Conservation (phyloP, 2,113 vertebrate species). For the Rhinichthys klamathensis region DNA sequence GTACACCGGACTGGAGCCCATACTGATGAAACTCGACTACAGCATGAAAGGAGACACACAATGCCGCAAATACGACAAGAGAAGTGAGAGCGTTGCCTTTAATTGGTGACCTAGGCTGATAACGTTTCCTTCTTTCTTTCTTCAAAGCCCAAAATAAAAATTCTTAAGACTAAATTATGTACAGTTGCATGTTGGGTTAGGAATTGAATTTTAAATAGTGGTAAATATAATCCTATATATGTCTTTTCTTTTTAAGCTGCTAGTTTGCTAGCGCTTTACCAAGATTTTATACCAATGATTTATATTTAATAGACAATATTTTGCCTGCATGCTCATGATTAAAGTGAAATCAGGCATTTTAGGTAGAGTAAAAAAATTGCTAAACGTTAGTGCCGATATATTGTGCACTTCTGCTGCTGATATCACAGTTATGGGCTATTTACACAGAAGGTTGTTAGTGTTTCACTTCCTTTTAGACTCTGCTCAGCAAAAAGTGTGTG, state of each 20-base stretch:
- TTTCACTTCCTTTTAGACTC: slow-evolving; percentile 8
- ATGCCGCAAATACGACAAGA: slow-evolving; percentile 92
- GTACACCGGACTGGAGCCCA: slow-evolving; percentile 95
- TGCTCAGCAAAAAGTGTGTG: slow-evolving; percentile 12
- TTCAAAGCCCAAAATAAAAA: neutral
- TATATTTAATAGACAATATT: too few relatives aligned
- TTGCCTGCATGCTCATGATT: neutral
- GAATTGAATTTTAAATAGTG: too few relatives aligned
- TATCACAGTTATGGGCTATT: neutral
- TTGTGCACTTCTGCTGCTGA: neutral
- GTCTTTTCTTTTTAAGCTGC: too few relatives aligned
- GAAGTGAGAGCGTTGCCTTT: slow-evolving; percentile 80
- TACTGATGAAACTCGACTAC: slow-evolving; percentile 99
- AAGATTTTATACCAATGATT: too few relatives aligned
- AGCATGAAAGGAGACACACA: slow-evolving; percentile 97
- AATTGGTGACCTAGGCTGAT: neutral
- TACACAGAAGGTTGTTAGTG: neutral
- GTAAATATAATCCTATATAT: too few relatives aligned
- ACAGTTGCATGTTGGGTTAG: too few relatives aligned
- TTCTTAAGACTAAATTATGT: too few relatives aligned
- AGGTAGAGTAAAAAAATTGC: neutral
- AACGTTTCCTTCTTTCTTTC: neutral
- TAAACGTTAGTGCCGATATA: neutral
- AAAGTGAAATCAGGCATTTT: neutral
- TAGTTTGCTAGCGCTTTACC: too few relatives aligned